Evolutionary conservation across 2,113 vertebrate species (phyloP), one percentile per base, ranked within the genome.

Genomic region (Prietella phreatophila): DNA sequence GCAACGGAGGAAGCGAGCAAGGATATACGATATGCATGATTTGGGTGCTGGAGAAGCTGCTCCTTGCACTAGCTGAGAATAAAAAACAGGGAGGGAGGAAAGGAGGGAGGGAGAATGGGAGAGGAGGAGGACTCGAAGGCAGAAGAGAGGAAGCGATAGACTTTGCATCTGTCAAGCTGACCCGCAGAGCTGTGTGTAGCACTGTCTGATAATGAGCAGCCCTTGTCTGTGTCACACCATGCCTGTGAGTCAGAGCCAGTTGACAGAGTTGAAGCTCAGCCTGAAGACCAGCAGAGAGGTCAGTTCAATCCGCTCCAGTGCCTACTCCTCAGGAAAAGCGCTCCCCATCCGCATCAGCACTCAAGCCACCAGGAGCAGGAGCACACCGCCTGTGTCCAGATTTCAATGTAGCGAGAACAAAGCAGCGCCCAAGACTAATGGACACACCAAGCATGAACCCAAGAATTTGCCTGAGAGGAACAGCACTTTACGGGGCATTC

Each of bases 211-310:
- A 88, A 96, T 96, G 95, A 96, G 94, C 93, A 96, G 95, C 94
- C 95, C 94, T 0, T 96, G 95, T 87, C 89, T 96, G 92, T 93
- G 92, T 89, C 94, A 93, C 1, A 85, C 95, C 19, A 86, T 94
- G 88, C 94, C 95, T 17, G 85, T 96, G 36, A 93, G 91, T 90
- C 95, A 95, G 81, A 93, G 93, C 81, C 93, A 93, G 89, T 93
- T 95, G 60, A 39, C 94, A 85, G 95, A 96, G 89, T 94, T 96
- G 90, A 95, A 94, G 91, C 89, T 95, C 93, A 94, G 92, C 91
- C 88, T 96, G 91, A 96, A 94, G 93, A 93, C 92, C 91, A 91
- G 90, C 91, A 91, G 94, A 91, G 95, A 95, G 83, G 87, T 90
- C 56, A 71, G 53, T 17, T 19, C 86, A 2, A 82, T 88, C 80